These are phyloP conservation scores for Poeciliopsis occidentalis DNA, from an alignment of 2,113 vertebrate genomes.

Conservation along the genomic window DNA sequence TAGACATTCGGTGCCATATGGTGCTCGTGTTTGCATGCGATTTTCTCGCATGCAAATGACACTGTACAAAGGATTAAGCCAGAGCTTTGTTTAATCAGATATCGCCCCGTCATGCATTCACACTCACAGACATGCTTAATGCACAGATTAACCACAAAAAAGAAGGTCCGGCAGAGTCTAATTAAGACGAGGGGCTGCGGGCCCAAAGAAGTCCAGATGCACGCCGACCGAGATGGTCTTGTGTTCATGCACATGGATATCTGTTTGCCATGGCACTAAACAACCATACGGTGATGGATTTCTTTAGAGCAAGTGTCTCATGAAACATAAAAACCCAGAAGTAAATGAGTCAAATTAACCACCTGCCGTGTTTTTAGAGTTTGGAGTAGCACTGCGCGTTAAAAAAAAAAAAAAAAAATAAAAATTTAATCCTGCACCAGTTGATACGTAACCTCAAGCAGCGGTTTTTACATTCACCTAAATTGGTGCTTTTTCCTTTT, in stretches of 20 bases:
- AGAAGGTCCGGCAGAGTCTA: conserved; percentile 59
- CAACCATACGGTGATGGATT: conserved; percentile 45
- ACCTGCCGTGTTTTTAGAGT: conserved; percentile 5
- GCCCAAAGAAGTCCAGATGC: conserved; percentile 60
- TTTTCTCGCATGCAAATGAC: conserved; percentile 74
- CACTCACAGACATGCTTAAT: conserved; percentile 43
- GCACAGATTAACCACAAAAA: conserved; percentile 62
- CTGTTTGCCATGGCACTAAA: conserved; percentile 66
- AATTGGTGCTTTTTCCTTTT: conserved; percentile 13
- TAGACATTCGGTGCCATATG: conserved; percentile 68
- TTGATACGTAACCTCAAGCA: conserved; percentile 14
- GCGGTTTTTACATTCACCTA: conserved; percentile 27
- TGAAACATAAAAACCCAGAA: conserved; percentile 30
- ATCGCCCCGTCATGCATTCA: conserved; percentile 39
- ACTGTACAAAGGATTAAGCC: conserved; percentile 67
- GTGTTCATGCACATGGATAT: conserved; percentile 73
- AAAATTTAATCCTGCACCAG: not conserved
- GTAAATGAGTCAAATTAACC: not conserved
- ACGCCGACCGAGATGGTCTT: conserved; percentile 68
- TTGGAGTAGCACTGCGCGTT: not conserved
- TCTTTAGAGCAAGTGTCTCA: conserved; percentile 18
- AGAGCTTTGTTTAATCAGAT: conserved; percentile 63
- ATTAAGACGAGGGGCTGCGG: conserved; percentile 69
- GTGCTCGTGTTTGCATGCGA: conserved; percentile 41
- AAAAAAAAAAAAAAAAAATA: not conserved